Base-by-base conservation (phyloP, 92 coral and sea anemone genomes). In the Porites divaricata region DNA sequence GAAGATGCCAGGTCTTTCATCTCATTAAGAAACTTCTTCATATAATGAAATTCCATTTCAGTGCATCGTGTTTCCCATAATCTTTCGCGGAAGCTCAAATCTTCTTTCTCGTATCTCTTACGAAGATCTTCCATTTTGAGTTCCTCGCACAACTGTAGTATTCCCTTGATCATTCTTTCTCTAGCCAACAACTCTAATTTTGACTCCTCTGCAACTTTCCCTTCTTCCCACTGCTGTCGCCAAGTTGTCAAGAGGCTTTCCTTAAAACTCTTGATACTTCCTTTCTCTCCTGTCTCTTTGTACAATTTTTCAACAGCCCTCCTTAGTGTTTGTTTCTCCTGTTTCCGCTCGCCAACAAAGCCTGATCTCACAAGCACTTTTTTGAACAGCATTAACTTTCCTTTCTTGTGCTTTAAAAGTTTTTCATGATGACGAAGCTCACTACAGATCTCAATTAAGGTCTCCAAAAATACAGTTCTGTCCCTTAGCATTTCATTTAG, bases 121-220 rank as follows among this genome's bases (percentile, higher is more conserved):
- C n/a, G n/a, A n/a, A n/a, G n/a, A n/a, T n/a, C n/a, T n/a, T n/a
- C n/a, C n/a, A n/a, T n/a, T n/a, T n/a, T n/a, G n/a, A n/a, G n/a
- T n/a, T n/a, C n/a, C n/a, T n/a, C n/a, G n/a, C n/a, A n/a, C n/a
- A n/a, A n/a, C n/a, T n/a, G n/a, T n/a, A n/a, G n/a, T n/a, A n/a
- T n/a, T 16, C 80, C 69, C 2, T 57, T 48, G 69, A 76, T 58
- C 25, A 11, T 58, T 63, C 26, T 58, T 50, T 76, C 80, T 26
- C 80, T 76, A 0, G 19, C 24, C 23, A 76, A 2, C 12, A 22
- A 35, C 8, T 23, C 1, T 67, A 56, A 48, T 57, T 76, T 24
- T 45, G 51, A 5, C 67, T 76, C 24, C 67, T 24, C 68, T 16
- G 10, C 67, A 16, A 19, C 16, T 63, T 76, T 76, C 13, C 21